Percentiles rank a stretch among this genome's conserved stretches.
Evolutionary conservation across 2,888 invertebrate species (phyloP).

Genomic region (Drosophila vallismaia): DNA sequence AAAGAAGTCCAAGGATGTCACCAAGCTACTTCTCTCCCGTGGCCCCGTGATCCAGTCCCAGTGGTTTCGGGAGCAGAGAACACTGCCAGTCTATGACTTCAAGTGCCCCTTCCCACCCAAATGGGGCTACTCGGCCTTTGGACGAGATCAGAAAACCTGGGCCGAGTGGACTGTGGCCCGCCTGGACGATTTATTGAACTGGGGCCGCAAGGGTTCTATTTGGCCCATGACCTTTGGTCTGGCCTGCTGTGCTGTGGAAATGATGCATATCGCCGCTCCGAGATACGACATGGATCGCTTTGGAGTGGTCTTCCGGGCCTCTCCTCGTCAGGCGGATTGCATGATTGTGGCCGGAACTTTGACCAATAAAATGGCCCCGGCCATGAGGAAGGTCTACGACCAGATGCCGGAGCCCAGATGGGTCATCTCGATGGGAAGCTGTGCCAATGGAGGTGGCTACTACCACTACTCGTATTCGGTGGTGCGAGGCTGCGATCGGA

Average conservation of each 20-base stretch:
- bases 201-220: conserved; percentile 96
- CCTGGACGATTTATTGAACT: conserved; percentile 96
- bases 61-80: conserved; percentile 74
- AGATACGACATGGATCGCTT: conserved; percentile 99
- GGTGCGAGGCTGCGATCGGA: conserved; percentile 98
- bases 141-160: conserved; percentile 86
- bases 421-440: conserved; percentile 99
- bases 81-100: conserved; percentile 80
- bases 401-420: conserved; percentile 99
- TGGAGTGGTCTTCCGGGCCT: conserved; percentile 99
- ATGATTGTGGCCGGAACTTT: conserved; percentile 99
- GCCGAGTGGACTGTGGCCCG: conserved; percentile 95
- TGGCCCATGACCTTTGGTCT: conserved; percentile 99
- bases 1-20: not conserved
- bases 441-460: conserved; percentile 99
- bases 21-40: conserved; percentile 7
- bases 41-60: not conserved
- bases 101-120: conserved; percentile 84
- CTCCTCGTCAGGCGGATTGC: conserved; percentile 97
- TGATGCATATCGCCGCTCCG: conserved; percentile 99
- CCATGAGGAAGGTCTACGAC: conserved; percentile 97
- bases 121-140: conserved; percentile 85
- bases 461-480: conserved; percentile 99
- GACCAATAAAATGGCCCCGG: conserved; percentile 99
- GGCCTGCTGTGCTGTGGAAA: conserved; percentile 99